phyloP scores from a whole-genome alignment of 2,888 invertebrate species.

The Agonopterix arenella region DNA sequence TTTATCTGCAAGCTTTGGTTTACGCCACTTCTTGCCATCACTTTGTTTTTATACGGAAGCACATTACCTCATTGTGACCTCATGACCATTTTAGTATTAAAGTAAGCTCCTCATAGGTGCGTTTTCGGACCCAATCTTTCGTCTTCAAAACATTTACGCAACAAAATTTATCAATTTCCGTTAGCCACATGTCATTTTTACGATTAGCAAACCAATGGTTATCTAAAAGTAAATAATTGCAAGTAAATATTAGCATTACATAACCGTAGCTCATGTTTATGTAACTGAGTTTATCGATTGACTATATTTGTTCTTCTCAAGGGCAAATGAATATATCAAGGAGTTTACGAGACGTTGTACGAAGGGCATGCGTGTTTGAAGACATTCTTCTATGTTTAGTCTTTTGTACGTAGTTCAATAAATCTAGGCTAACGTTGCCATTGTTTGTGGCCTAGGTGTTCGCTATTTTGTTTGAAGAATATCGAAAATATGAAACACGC shows the following conservation, averaged over 20 bases:
- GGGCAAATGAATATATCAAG: conserved; percentile 1
- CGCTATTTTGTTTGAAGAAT: too few species aligned
- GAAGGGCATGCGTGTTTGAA: background rate
- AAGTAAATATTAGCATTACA: background rate
- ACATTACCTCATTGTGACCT: too few species aligned
- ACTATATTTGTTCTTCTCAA: conserved; percentile 1
- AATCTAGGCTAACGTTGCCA: too few species aligned
- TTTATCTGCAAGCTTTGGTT: too few species aligned
- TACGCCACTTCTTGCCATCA: too few species aligned
- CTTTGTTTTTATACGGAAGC: too few species aligned
- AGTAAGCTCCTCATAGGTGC: background rate
- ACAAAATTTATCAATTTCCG: background rate
- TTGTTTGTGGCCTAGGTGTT: too few species aligned
- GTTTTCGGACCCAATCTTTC: background rate
- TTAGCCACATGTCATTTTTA: background rate
- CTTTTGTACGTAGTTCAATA: too few species aligned
- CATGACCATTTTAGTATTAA: too few species aligned
- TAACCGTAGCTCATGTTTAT: background rate
- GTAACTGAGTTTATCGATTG: conserved; percentile 1
- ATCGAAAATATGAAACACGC: too few species aligned
- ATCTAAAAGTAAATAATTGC: conserved; percentile 3
- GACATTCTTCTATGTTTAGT: too few species aligned
- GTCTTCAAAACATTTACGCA: background rate
- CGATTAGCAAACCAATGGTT: background rate
- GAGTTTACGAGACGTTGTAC: background rate